Evolutionary conservation across 2,888 invertebrate genomes (phyloP).

Genomic region (Drosophila hawaiiensis): DNA sequence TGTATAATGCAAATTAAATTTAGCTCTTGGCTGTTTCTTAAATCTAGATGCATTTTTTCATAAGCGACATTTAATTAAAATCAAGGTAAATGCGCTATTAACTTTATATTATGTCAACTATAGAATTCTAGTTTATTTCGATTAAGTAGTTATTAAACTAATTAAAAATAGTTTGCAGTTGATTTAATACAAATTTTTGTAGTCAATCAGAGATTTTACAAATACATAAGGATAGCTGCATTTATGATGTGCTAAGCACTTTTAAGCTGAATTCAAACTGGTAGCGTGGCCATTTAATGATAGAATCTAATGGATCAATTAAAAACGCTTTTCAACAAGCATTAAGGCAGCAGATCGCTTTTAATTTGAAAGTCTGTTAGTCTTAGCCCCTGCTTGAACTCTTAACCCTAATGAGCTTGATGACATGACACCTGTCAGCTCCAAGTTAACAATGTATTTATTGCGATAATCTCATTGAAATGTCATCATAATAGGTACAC

Average conservation of each 20-base stretch:
- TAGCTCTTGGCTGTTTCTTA: slow-evolving; percentile 10
- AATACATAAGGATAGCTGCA: slow-evolving; percentile 2
- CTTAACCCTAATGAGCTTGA: slow-evolving; percentile 21
- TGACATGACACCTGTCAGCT: slow-evolving; percentile 23
- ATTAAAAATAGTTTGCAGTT: slow-evolving; percentile 39
- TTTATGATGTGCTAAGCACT: slow-evolving; percentile 4
- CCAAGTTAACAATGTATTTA: slow-evolving; percentile 2
- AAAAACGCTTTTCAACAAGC: slow-evolving; percentile 18
- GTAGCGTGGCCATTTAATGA: slow-evolving; percentile 42
- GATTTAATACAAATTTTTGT: background rate
- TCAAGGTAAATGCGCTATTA: slow-evolving; percentile 46
- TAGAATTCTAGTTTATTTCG: slow-evolving; percentile 17
- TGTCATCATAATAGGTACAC: slow-evolving; percentile 23
- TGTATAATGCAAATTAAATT: slow-evolving; percentile 29
- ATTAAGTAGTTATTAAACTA: slow-evolving; percentile 35
- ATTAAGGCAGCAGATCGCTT: slow-evolving; percentile 11
- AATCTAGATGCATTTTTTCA: slow-evolving; percentile 13
- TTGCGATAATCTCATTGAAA: slow-evolving; percentile 27
- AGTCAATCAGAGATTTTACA: slow-evolving; percentile 6
- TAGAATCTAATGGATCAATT: slow-evolving; percentile 58
- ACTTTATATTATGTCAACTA: slow-evolving; percentile 23
- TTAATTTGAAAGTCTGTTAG: slow-evolving; percentile 22
- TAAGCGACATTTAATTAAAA: slow-evolving; percentile 38
- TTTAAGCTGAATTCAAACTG: slow-evolving; percentile 8
- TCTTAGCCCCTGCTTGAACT: slow-evolving; percentile 5